A percentile compares a stretch with the other conserved stretches of the same genome.
These are phyloP conservation scores for Anthophora plumipes DNA, from an alignment of 2,888 invertebrate species.

Conservation along the genomic window DNA sequence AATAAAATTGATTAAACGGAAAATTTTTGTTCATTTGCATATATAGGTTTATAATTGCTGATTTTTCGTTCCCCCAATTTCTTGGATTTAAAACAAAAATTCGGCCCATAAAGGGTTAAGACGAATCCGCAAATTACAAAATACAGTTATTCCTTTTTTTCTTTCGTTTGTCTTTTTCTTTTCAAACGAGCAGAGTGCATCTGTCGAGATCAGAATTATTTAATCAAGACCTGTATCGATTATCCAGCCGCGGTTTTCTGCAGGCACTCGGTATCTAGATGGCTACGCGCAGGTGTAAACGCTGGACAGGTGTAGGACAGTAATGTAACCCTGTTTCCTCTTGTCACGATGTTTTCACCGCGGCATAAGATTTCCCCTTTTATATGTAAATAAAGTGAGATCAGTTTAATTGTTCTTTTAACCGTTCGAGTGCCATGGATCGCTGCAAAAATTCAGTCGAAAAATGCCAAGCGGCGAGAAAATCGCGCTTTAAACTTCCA, in stretches of 20 bases:
- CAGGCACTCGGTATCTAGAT: slow-evolving; percentile 18
- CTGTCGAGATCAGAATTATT: slow-evolving; percentile 9
- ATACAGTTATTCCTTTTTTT: neutral
- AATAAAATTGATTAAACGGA: no score
- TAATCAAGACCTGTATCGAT: slow-evolving; percentile 23
- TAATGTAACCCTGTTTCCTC: slow-evolving; percentile 46
- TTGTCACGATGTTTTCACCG: slow-evolving; percentile 66
- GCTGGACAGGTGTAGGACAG: slow-evolving; percentile 51
- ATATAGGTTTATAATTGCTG: no score
- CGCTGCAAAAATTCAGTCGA: no score
- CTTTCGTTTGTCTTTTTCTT: no score
- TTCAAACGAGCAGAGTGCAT: neutral
- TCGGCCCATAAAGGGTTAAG: no score
- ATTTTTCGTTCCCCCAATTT: no score
- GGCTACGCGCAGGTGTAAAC: slow-evolving; percentile 50
- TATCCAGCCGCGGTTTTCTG: slow-evolving; percentile 8
- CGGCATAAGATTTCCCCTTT: slow-evolving; percentile 74
- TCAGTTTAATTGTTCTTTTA: no score
- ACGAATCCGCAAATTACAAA: neutral
- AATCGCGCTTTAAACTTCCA: no score
- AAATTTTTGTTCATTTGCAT: no score
- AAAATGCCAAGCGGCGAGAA: no score
- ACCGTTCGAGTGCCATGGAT: no score
- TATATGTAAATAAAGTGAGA: slow-evolving; percentile 70
- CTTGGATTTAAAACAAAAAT: no score